Evolutionary conservation across 1,140 invertebrate genomes (phyloP), one percentile per base, ranked within the genome.

Genomic region (Pemphigus obesinymphae): DNA sequence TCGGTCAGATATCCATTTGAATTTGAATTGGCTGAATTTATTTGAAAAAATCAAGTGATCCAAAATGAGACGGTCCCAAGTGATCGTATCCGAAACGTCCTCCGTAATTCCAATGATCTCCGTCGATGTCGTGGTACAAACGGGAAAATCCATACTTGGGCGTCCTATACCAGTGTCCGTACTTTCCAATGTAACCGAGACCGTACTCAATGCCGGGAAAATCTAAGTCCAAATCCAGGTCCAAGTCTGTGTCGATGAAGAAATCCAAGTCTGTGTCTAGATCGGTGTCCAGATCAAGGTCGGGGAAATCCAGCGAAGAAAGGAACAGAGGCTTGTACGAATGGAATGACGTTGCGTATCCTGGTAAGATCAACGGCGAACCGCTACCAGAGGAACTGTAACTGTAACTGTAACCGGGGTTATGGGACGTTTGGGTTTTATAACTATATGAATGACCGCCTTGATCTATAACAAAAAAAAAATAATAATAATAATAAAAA

Each of bases 361-460:
- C 55, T 0, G 75, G 34, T 8, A 78, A 58, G 7, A 55, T 58
- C 1, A 75, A 53, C 17, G 76, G 76, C 0, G 53, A 80, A n/a
- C 55, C 76, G 4, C 48, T 13, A 50, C 45, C 15, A 2, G 76
- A 53, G 37, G 63, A 61, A 58, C 76, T 80, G 23, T 80, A 80
- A 40, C 76, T 80, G 8, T 80, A 80, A 45, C 76, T 80, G 23
- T 80, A 80, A 17, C 76, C 76, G 3, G 76, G 76, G 10, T 55
- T 37, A 0, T 45, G 76, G 0, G 55, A 31, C 2, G 76, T 43
- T 63, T 80, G n/a, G 1, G 37, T 80, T n/a, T 10, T n/a, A 17
- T 80, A 61, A 45, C 76, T 80, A 10, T 80, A 80, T 5, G 76
- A 13, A 43, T 29, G 40, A 11, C 37, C 55, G 31, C 76, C 29